Base-by-base conservation (phyloP, 2,888 invertebrate species). In the Julus scanicus region DNA sequence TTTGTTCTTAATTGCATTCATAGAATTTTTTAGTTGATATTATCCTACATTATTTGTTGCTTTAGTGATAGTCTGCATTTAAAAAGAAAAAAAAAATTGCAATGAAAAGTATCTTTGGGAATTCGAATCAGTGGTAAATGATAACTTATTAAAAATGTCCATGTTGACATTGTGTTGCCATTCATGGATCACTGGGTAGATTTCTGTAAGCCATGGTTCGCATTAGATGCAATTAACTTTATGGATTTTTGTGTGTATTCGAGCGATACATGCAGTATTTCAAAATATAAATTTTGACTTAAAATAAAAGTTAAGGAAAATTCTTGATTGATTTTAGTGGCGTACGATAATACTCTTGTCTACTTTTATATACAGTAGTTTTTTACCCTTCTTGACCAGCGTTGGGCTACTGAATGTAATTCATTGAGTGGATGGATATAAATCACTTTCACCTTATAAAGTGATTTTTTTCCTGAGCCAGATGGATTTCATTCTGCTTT, bases 391-490 rank as follows among this genome's bases (percentile, higher is more conserved):
- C 20, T 20, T 63, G 63, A 20, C 63, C 63, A 63, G n/a, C 63
- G 20, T n/a, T 5, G 63, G 63, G 63, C 63, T 63, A 63, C 63
- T 63, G 20, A 63, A 63, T 63, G 63, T 63, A 63, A 63, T 63
- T 63, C 63, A 63, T 63, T 63, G 63, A 63, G 63, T 20, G 63
- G 63, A 63, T 63, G 63, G 63, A 20, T 63, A 63, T 63, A 63
- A 63, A 63, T 63, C 63, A 63, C 63, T 63, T 63, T 63, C 63
- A 63, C 63, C 63, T 63, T 63, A 63, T 63, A 63, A 63, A 63
- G 63, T 63, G 63, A 63, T 63, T 63, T 63, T 63, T 29, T 63
- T 63, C 63, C 20, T 63, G n/a, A 63, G n/a, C 63, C 63, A 63
- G 63, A 63, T 63, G 63, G 63, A n/a, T 63, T 63, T 63, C 63